Conservation (phyloP, 2,797 vertebrate species). For the Phalanger gymnotis region DNA sequence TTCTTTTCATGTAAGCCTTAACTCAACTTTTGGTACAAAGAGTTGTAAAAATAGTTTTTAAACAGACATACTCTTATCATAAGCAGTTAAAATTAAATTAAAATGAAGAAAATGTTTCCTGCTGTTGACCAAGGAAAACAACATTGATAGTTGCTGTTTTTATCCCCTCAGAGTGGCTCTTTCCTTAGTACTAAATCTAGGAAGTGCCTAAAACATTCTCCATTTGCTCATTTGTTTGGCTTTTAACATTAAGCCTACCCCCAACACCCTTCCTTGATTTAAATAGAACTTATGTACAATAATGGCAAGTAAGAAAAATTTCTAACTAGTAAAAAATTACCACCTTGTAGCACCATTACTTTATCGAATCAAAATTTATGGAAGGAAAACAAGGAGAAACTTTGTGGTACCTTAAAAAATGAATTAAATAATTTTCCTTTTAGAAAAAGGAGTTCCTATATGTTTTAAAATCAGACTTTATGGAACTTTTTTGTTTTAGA, state of each 20-base stretch:
- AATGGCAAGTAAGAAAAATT: conserved; percentile 19
- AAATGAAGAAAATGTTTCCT: conserved; percentile 51
- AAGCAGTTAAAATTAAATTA: conserved; percentile 34
- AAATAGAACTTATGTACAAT: background rate
- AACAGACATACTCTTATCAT: conserved; percentile 24
- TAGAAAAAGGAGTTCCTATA: background rate
- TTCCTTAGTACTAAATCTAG: conserved; percentile 33
- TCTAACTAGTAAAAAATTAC: conserved; percentile 29
- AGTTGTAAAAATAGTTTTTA: conserved; percentile 52
- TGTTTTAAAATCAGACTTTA: background rate
- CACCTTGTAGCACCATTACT: conserved; percentile 3
- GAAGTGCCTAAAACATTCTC: background rate
- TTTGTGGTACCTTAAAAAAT: background rate
- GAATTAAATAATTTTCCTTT: conserved; percentile 12
- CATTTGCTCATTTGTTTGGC: background rate
- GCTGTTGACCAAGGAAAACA: conserved; percentile 48
- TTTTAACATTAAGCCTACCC: background rate
- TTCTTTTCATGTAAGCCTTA: conserved; percentile 74
- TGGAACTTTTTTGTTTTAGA: conserved; percentile 19
- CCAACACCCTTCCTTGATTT: background rate
- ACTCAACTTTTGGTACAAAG: conserved; percentile 37
- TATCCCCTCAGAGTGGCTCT: conserved; percentile 31
- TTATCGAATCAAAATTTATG: conserved; percentile 32
- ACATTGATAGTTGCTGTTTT: conserved; percentile 39
- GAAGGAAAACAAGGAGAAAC: background rate